phyloP scores from a whole-genome alignment of 1,140 invertebrate species.

The Drosophila oshimai region DNA sequence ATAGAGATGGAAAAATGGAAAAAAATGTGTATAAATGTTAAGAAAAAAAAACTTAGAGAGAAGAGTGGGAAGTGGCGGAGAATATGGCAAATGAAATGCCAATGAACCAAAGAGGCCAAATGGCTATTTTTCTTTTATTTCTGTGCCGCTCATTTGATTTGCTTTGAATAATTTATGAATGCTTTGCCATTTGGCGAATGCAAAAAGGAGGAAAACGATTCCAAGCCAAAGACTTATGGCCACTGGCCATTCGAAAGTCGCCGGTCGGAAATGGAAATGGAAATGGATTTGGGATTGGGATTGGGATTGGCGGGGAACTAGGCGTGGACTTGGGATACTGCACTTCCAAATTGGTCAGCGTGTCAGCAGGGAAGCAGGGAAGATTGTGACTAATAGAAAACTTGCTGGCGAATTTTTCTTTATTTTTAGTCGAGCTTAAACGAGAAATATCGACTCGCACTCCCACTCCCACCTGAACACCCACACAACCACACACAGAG shows the following conservation, averaged over 20 bases:
- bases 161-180: slow-evolving; percentile 75
- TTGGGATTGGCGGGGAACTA: neutral
- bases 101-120: slow-evolving; percentile 79
- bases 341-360: slow-evolving; percentile 34
- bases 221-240: slow-evolving; percentile 30
- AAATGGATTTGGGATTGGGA: slow-evolving; percentile 1
- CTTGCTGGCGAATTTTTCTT: slow-evolving; percentile 36
- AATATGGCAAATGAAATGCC: slow-evolving; percentile 71
- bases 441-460: slow-evolving; percentile 36
- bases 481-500: slow-evolving; percentile 24
- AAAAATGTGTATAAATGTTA: neutral
- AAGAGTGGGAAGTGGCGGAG: slow-evolving; percentile 24
- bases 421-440: slow-evolving; percentile 40
- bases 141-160: slow-evolving; percentile 19
- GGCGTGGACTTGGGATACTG: slow-evolving; percentile 5
- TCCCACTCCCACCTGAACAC: slow-evolving; percentile 11
- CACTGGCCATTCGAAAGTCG: slow-evolving; percentile 44
- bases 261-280: slow-evolving; percentile 13
- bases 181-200: slow-evolving; percentile 54
- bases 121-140: slow-evolving; percentile 37
- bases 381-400: slow-evolving; percentile 54
- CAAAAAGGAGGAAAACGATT: slow-evolving; percentile 33
- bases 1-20: slow-evolving; percentile 25
- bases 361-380: slow-evolving; percentile 12
- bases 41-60: neutral